Conservation (phyloP, 1,140 invertebrate species). For the Pseudobourletiella spinata region DNA sequence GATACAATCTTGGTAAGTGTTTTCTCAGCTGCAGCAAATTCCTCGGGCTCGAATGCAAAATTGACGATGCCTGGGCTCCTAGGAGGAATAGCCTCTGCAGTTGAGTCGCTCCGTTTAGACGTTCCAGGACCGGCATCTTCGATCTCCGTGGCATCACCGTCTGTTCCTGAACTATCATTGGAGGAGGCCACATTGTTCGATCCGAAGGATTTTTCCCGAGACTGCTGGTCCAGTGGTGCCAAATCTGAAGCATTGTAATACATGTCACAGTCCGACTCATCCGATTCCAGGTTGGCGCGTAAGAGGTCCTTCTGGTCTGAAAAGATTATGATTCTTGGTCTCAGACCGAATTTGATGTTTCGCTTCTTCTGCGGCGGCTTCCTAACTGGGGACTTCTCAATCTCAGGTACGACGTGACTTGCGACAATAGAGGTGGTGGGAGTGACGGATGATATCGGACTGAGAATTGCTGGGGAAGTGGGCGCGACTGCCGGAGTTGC, state of each 20-base stretch:
- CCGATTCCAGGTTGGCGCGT: constrained; percentile 29
- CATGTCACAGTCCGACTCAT: constrained; percentile 27
- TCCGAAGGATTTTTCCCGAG: constrained; percentile 17
- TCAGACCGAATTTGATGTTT: constrained; percentile 23
- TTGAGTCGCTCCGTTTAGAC: background rate
- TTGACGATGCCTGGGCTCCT: constrained; percentile 15
- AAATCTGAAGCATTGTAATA: background rate
- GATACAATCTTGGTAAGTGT: constrained; percentile 6
- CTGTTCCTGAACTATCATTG: background rate
- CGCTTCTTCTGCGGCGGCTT: constrained; percentile 14
- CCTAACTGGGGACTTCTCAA: constrained; percentile 8
- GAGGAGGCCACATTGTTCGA: constrained; percentile 12
- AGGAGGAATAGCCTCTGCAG: background rate
- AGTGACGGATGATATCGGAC: background rate
- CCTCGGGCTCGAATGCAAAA: constrained; percentile 29
- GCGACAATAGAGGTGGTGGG: background rate
- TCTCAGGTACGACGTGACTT: background rate
- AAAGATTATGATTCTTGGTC: constrained; percentile 32
- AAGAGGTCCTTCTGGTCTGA: constrained; percentile 33
- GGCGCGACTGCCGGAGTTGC: background rate
- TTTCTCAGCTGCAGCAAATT: constrained; percentile 11
- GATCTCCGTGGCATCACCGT: constrained; percentile 10
- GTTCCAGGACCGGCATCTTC: background rate
- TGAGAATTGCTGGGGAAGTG: background rate
- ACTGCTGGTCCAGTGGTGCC: background rate